Percentiles rank a stretch among this genome's conserved stretches.
These are phyloP conservation scores for Oryzias javanicus DNA, from an alignment of 2,113 vertebrate species.

Conservation along the genomic window DNA sequence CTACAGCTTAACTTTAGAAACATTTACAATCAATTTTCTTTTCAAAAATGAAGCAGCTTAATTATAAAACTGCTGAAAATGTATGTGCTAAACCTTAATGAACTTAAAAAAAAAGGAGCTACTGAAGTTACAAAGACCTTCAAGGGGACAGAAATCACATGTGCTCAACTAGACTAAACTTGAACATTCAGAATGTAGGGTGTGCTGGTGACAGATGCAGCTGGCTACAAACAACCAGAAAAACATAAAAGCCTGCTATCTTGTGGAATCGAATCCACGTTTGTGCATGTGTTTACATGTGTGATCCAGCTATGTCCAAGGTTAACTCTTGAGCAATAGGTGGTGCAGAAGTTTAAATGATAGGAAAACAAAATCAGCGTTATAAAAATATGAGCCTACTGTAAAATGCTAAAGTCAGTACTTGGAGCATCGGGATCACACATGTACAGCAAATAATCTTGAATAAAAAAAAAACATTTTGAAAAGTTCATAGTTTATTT, in stretches of 20 bases:
- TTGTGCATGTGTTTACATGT: constrained; percentile 9
- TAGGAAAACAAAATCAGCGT: neutral
- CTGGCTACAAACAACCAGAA: neutral
- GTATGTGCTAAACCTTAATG: too few relatives aligned
- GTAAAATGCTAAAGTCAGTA: constrained; percentile 14
- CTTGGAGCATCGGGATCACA: constrained; percentile 12
- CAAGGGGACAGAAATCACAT: neutral
- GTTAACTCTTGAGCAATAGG: constrained; percentile 21
- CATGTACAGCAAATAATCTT: constrained; percentile 38
- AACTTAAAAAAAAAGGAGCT: neutral
- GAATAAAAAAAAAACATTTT: constrained; percentile 64
- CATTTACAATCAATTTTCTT: too few relatives aligned
- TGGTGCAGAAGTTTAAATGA: constrained; percentile 10
- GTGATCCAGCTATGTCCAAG: constrained; percentile 15
- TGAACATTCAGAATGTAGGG: neutral
- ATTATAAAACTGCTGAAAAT: too few relatives aligned
- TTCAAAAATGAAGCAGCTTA: too few relatives aligned
- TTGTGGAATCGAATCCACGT: constrained; percentile 21
- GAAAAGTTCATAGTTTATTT: constrained; percentile 64
- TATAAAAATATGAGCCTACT: constrained; percentile 15
- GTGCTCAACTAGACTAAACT: neutral
- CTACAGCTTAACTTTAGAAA: too few relatives aligned
- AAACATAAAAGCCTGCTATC: constrained; percentile 1
- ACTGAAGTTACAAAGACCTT: neutral
- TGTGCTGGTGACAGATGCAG: neutral